Conservation (phyloP, 2,888 invertebrate genomes). For the Ochropacha duplaris region DNA sequence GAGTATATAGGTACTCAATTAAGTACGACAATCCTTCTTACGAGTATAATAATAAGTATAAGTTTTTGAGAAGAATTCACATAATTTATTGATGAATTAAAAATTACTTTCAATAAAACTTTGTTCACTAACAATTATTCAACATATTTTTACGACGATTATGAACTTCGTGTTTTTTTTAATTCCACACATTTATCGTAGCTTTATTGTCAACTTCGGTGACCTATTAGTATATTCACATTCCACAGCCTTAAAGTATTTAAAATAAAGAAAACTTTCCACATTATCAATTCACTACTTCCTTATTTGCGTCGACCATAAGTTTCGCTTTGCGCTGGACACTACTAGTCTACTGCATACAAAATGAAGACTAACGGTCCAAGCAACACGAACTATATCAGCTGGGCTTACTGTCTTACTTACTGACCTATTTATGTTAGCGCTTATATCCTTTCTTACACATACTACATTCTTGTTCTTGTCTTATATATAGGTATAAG, state of each 20-base stretch:
- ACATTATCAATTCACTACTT: conserved; percentile 38
- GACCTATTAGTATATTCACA: not conserved
- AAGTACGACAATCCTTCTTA: no score
- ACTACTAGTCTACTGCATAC: conserved; percentile 47
- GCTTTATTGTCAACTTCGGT: no score
- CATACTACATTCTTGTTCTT: conserved; percentile 53
- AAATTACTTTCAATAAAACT: no score
- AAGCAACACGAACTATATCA: conserved; percentile 52
- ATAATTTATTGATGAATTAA: no score
- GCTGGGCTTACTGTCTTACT: conserved; percentile 43
- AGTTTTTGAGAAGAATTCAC: no score
- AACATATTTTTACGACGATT: no score
- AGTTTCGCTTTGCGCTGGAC: conserved; percentile 62
- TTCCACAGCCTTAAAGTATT: no score
- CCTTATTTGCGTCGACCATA: conserved; percentile 72
- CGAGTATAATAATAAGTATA: no score
- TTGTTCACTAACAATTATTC: not conserved
- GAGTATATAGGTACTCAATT: conserved; percentile 5
- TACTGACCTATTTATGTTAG: conserved; percentile 68
- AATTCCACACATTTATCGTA: not conserved
- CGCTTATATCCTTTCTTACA: conserved; percentile 52
- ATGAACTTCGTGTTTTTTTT: no score
- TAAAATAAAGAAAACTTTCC: not conserved
- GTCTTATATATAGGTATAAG: conserved; percentile 21
- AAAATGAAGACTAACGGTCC: conserved; percentile 65